Percentiles rank a stretch among this genome's conserved stretches.
These are phyloP conservation scores for Nasonia longicornis DNA, from an alignment of 1,140 invertebrate species.

Conservation along the genomic window DNA sequence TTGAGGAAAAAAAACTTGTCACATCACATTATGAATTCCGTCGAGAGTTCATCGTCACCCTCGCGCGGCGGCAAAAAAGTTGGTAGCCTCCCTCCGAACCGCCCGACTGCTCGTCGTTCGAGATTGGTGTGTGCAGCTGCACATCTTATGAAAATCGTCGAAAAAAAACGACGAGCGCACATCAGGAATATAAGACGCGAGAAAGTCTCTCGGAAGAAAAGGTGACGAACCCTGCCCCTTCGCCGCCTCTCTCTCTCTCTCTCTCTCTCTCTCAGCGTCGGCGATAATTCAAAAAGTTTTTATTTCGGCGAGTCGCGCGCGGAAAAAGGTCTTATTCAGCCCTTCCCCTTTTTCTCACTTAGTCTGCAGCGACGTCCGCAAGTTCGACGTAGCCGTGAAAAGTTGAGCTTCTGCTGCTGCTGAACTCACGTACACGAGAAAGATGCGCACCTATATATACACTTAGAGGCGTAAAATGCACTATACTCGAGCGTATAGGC, in stretches of 20 bases:
- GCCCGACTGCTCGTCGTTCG: not conserved
- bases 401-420: constrained; percentile 46
- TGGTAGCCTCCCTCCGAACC: not conserved
- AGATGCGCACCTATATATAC: not conserved
- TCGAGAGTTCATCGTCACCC: constrained; percentile 3
- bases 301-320: not conserved
- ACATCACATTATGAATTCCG: not conserved
- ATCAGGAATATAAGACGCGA: not conserved
- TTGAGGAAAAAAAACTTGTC: not conserved
- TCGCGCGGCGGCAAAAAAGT: not conserved
- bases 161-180: not conserved
- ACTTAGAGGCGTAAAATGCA: not conserved
- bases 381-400: constrained; percentile 47
- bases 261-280: too few species aligned
- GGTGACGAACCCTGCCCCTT: not conserved
- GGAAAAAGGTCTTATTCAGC: constrained; percentile 22
- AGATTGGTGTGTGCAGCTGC: constrained; percentile 18
- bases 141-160: constrained; percentile 13
- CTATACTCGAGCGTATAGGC: constrained; percentile 5
- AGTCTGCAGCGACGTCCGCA: not conserved
- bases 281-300: constrained; percentile 40
- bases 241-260: not conserved
- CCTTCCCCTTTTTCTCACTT: constrained; percentile 39
- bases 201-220: not conserved
- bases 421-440: constrained; percentile 19